These are phyloP conservation scores for Embidobia sp. DNA, from an alignment of 2,888 invertebrate species.

Conservation along the genomic window DNA sequence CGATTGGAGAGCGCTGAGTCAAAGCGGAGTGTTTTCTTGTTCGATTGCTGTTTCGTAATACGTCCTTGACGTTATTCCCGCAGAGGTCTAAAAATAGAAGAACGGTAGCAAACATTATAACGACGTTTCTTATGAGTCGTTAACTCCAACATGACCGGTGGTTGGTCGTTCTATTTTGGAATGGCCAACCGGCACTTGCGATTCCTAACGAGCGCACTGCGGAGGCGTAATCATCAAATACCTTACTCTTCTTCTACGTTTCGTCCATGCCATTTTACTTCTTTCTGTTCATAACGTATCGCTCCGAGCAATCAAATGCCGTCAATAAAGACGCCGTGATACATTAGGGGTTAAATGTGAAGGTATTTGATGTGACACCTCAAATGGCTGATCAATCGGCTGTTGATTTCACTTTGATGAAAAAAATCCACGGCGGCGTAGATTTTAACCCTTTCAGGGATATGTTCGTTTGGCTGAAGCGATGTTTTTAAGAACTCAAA, in stretches of 20 bases:
- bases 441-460: too few relatives aligned
- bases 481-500: too few relatives aligned
- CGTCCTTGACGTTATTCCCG: slow-evolving; percentile 77
- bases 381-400: too few relatives aligned
- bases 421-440: too few relatives aligned
- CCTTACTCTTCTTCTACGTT: slow-evolving; percentile 36
- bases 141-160: slow-evolving; percentile 73
- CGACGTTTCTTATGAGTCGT: slow-evolving; percentile 74
- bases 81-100: slow-evolving; percentile 71
- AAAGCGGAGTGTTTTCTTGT: slow-evolving; percentile 67
- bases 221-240: slow-evolving; percentile 45
- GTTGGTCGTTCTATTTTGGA: slow-evolving; percentile 72
- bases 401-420: too few relatives aligned
- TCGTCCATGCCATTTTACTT: slow-evolving; percentile 23
- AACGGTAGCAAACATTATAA: slow-evolving; percentile 74
- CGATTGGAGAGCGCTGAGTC: slow-evolving; percentile 61
- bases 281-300: slow-evolving; percentile 4
- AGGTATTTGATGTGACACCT: too few relatives aligned
- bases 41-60: slow-evolving; percentile 75
- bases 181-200: slow-evolving; percentile 59
- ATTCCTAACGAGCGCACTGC: slow-evolving; percentile 5
- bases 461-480: too few relatives aligned
- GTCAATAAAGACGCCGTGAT: slow-evolving; percentile 10
- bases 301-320: slow-evolving; percentile 2
- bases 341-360: too few relatives aligned